A percentile compares a stretch with the other conserved stretches of the same genome.
Evolutionary conservation across 2,888 invertebrate species (phyloP).

Genomic region (Mesorhabditis spiculigera): DNA sequence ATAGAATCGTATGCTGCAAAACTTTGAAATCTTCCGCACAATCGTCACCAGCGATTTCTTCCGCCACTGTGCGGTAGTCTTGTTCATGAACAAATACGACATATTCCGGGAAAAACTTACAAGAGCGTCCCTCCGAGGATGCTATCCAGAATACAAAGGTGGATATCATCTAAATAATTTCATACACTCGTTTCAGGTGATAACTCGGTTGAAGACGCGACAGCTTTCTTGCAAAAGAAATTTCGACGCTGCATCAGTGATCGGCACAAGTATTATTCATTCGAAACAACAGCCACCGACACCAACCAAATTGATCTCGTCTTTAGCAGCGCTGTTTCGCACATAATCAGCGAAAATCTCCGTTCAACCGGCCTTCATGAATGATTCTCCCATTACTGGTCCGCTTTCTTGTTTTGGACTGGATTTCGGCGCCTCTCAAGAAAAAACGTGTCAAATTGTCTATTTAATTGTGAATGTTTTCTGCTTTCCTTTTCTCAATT

Average conservation of each 20-base stretch:
- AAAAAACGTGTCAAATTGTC: too few relatives aligned
- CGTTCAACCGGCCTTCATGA: conserved; percentile 40
- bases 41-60: conserved; percentile 58
- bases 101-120: conserved; percentile 58
- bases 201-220: conserved; percentile 47
- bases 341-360: conserved; percentile 40
- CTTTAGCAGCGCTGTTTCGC: conserved; percentile 40
- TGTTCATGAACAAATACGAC: conserved; percentile 55
- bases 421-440: too few relatives aligned
- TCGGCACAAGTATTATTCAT: conserved; percentile 38
- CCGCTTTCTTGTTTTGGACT: too few relatives aligned
- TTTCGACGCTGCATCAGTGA: conserved; percentile 55
- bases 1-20: conserved; percentile 56
- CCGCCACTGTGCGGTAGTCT: conserved; percentile 59
- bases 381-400: conserved; percentile 11
- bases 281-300: conserved; percentile 59
- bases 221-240: conserved; percentile 55
- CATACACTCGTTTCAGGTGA: conserved; percentile 44
- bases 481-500: too few relatives aligned
- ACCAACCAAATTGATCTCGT: conserved; percentile 56
- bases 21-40: conserved; percentile 50
- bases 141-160: conserved; percentile 22
- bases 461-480: too few relatives aligned
- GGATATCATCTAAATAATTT: not conserved
- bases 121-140: conserved; percentile 41